Evolutionary conservation across 2,113 vertebrate genomes (phyloP).

Genomic region (Hipposideros armiger): DNA sequence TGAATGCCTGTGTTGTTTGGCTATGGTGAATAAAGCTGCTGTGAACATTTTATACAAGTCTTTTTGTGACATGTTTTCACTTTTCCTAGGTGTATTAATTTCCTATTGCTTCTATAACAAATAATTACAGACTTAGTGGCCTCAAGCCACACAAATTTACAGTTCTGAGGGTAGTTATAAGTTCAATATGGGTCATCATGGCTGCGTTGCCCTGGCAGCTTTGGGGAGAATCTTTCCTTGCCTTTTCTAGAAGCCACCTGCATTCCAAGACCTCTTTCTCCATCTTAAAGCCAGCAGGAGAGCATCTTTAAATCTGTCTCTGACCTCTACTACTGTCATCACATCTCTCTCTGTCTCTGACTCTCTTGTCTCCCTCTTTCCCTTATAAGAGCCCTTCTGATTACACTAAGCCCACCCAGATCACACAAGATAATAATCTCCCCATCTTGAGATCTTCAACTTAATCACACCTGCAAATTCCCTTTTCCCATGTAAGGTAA

Average conservation of each 20-base stretch:
- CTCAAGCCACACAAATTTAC: background rate
- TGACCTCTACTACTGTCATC: background rate
- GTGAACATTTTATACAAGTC: background rate
- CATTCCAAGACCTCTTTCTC: background rate
- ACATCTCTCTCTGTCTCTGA: background rate
- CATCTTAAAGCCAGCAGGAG: background rate
- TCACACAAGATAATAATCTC: background rate
- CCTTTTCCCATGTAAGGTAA: background rate
- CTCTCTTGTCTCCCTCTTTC: background rate
- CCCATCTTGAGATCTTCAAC: background rate
- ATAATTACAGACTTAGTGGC: background rate
- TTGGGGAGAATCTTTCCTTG: background rate
- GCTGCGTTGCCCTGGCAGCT: background rate
- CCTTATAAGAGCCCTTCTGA: background rate
- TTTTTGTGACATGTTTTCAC: background rate
- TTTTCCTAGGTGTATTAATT: background rate
- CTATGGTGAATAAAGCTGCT: background rate
- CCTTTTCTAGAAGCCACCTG: background rate
- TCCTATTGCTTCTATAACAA: background rate
- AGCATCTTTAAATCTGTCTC: background rate
- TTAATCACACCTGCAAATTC: background rate
- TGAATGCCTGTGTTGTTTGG: background rate
- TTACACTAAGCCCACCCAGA: background rate
- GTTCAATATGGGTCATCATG: background rate
- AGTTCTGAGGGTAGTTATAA: background rate